Base-by-base conservation (phyloP, 2,113 vertebrate species). In the Rhinopithecus roxellana region DNA sequence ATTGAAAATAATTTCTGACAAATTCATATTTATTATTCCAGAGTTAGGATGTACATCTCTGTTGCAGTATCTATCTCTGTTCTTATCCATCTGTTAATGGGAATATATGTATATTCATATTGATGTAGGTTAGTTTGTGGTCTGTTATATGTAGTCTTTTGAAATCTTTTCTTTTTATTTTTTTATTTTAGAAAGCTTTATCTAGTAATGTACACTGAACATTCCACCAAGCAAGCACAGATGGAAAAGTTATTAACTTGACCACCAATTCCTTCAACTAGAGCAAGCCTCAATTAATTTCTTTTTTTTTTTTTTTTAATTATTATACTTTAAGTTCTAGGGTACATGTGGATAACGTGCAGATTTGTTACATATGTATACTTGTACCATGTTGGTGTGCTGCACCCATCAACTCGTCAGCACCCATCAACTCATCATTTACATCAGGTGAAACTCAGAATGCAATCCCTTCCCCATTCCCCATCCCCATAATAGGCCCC, bases 1-100 rank as follows among this genome's bases (percentile, higher is more conserved):
- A 80, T 1, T 81, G 5, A 93, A 94, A 92, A 80, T 55, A 90
- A 77, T 85, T 85, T 95, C 57, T 89, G 48, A 94, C 4, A 95
- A 78, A 93, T 75, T 77, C 9, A 55, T 14, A 57, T 25, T 45
- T 87, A 89, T 22, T 95, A 72, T 9, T 90, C 30, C 81, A 78
- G 35, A 69, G 1, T 92, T 40, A 88, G 12, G 27, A 45, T 40
- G 6, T n/a, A 17, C 16, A 38, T 78, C 52, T 78, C 22, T 85
- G n/a, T 55, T 81, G 81, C 17, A 75, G 12, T 32, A 57, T n/a
- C 27, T 59, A n/a, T 38, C 1, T 96, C 23, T 55, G 55, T 67
- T 86, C 35, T 55, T 52, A 90, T 27, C 20, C 16, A 82, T 17
- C 45, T 64, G 17, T 7, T 45, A 78, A 85, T 25, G 45, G 1